phyloP scores from a whole-genome alignment of 2,797 vertebrate species.

The Intellagama lesueurii region DNA sequence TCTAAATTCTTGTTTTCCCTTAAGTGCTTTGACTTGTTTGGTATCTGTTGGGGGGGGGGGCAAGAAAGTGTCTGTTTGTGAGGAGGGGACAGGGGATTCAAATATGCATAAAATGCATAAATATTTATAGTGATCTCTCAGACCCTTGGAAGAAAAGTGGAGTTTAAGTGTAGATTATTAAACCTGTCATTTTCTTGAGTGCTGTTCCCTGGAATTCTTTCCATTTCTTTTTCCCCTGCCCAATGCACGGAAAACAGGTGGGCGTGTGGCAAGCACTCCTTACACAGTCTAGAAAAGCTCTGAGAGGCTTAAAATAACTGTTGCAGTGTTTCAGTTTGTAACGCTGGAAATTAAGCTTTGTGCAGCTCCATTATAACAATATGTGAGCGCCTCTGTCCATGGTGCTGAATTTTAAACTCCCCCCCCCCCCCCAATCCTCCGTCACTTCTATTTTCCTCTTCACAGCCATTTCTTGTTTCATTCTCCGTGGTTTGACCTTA shows the following conservation, averaged over 20 bases:
- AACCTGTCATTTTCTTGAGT: conserved; percentile 53
- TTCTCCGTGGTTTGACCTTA: conserved; percentile 4
- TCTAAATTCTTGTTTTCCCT: neutral
- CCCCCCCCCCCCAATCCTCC: neutral
- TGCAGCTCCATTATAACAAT: conserved; percentile 26
- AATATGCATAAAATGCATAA: conserved; percentile 45
- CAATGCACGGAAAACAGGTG: conserved; percentile 48
- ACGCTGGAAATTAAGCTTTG: conserved; percentile 6
- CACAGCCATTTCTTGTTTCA: conserved; percentile 5
- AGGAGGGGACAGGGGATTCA: conserved; percentile 16
- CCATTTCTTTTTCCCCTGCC: conserved; percentile 1
- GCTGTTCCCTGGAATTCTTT: conserved; percentile 47
- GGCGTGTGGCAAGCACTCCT: conserved; percentile 40
- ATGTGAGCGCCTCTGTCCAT: conserved; percentile 17
- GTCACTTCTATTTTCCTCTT: conserved; percentile 15
- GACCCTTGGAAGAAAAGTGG: conserved; percentile 39
- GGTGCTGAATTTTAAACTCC: conserved; percentile 58
- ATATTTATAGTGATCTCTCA: conserved; percentile 39
- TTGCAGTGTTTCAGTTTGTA: neutral
- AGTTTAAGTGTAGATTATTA: conserved; percentile 42
- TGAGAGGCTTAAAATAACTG: conserved; percentile 27
- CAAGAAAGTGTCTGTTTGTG: conserved; percentile 17
- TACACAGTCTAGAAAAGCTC: conserved; percentile 12
- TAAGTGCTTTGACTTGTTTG: conserved; percentile 43
- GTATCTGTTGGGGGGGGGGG: neutral